These are phyloP conservation scores for Acromyrmex heyeri DNA, from an alignment of 1,140 invertebrate species.

Conservation along the genomic window DNA sequence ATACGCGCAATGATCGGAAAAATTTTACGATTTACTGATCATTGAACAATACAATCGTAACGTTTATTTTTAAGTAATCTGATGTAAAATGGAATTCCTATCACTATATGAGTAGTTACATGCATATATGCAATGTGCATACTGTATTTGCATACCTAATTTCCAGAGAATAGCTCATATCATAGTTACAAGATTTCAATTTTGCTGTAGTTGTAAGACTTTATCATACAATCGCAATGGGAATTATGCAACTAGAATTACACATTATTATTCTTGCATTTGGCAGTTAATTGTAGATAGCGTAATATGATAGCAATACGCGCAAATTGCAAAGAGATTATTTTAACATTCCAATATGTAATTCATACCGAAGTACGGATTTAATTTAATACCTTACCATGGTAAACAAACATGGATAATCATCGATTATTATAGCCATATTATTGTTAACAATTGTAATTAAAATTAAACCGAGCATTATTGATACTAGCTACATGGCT, in stretches of 20 bases:
- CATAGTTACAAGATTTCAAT: constrained; percentile 4
- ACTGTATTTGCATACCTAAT: neutral
- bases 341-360: constrained; percentile 9
- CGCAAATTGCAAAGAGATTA: constrained; percentile 8
- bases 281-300: neutral
- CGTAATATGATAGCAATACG: neutral
- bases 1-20: neutral
- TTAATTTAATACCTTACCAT: constrained; percentile 15
- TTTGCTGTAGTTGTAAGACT: neutral
- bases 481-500: neutral
- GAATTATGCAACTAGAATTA: neutral
- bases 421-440: neutral
- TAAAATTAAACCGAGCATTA: constrained; percentile 28
- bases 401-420: neutral
- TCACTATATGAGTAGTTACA: neutral
- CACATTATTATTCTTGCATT: constrained; percentile 13
- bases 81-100: neutral
- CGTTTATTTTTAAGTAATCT: neutral
- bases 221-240: neutral
- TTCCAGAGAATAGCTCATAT: neutral
- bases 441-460: constrained; percentile 23
- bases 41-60: neutral
- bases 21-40: neutral
- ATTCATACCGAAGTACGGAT: neutral
- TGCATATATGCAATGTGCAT: neutral